Conservation (phyloP, 2,797 vertebrate species). For the Hoplostethus atlanticus region DNA sequence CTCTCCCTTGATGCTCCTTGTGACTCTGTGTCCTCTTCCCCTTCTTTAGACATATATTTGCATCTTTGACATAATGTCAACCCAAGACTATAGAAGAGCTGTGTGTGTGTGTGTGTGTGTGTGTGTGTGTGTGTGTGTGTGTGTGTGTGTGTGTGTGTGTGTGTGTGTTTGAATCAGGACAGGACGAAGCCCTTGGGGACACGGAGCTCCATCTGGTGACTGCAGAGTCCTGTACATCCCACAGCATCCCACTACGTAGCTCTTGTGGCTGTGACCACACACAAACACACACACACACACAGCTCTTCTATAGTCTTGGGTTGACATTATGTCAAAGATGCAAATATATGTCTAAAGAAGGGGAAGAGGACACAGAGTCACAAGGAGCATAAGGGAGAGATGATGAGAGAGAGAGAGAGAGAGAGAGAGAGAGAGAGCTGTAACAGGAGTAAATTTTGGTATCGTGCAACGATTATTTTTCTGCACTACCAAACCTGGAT, state of each 20-base stretch:
- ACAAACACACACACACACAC: neutral
- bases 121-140: neutral
- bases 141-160: neutral
- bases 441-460: neutral
- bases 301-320: conserved; percentile 22
- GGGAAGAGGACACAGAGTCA: neutral
- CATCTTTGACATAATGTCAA: conserved; percentile 33
- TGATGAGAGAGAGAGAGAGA: conserved; percentile 1
- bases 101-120: neutral
- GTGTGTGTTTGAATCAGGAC: conserved; percentile 27
- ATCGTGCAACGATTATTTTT: neutral
- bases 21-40: neutral
- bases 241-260: conserved; percentile 5
- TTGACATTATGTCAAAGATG: conserved; percentile 33
- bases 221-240: conserved; percentile 26
- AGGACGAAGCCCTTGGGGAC: conserved; percentile 27
- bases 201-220: conserved; percentile 54
- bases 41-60: conserved; percentile 38
- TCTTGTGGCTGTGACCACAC: neutral
- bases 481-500: too few relatives aligned
- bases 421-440: neutral
- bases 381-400: neutral
- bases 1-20: neutral
- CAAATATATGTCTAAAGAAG: conserved; percentile 38
- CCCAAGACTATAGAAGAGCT: conserved; percentile 22